phyloP scores from a whole-genome alignment of 92 coral and sea anemone species.

The Phymanthus crucifer region DNA sequence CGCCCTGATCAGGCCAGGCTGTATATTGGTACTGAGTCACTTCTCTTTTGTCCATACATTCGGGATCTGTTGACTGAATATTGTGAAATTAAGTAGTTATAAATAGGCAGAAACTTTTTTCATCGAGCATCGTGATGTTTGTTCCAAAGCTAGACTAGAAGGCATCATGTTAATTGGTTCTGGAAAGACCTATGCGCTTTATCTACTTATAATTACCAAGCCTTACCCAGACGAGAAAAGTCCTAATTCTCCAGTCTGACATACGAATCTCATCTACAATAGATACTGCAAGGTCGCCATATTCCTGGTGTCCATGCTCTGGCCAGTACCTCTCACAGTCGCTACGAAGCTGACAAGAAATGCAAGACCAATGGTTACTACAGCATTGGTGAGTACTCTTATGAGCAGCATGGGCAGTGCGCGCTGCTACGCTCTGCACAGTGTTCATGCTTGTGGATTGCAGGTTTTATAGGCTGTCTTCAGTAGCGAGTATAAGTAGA shows the following conservation, averaged over 20 bases:
- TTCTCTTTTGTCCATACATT: conserved; percentile 83
- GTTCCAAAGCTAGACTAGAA: too few relatives aligned
- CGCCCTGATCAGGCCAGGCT: conserved; percentile 95
- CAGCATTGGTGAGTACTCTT: background rate
- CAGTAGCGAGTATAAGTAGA: too few relatives aligned
- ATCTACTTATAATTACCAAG: conserved; percentile 34
- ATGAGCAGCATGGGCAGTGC: background rate
- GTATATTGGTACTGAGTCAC: conserved; percentile 84
- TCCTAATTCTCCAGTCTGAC: conserved; percentile 74
- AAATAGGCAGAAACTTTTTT: too few relatives aligned
- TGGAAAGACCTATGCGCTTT: conserved; percentile 60
- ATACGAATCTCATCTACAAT: conserved; percentile 50
- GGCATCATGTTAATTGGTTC: too few relatives aligned
- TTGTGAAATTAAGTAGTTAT: too few relatives aligned
- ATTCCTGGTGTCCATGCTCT: conserved; percentile 67
- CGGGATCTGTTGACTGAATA: conserved; percentile 78
- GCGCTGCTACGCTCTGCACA: too few relatives aligned
- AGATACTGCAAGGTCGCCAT: conserved; percentile 76
- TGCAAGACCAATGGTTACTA: background rate
- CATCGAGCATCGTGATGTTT: too few relatives aligned
- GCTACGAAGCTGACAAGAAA: conserved; percentile 28
- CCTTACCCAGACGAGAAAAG: conserved; percentile 82
- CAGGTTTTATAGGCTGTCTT: too few relatives aligned
- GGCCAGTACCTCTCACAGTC: conserved; percentile 80
- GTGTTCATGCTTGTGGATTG: too few relatives aligned